These are phyloP conservation scores for Orestias chungarensis DNA, from an alignment of 2,797 vertebrate genomes.

Conservation along the genomic window DNA sequence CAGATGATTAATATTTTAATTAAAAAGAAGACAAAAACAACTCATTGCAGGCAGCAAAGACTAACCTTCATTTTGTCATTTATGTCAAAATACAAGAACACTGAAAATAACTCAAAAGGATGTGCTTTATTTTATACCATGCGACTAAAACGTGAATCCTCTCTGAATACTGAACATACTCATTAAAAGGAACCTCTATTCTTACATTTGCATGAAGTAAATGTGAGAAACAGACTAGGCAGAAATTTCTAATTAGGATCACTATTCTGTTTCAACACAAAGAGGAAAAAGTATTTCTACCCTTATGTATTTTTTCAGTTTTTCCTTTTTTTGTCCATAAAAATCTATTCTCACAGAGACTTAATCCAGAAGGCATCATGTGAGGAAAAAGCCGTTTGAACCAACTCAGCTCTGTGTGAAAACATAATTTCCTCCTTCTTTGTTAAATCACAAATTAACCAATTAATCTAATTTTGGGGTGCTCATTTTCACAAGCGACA, in stretches of 20 bases:
- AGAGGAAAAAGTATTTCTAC: not conserved
- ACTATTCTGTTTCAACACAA: not conserved
- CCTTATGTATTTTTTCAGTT: not conserved
- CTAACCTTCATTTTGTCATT: slow-evolving; percentile 31
- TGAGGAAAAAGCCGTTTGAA: not conserved
- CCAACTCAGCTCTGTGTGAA: not conserved
- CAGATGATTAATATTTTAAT: slow-evolving; percentile 34
- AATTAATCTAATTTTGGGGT: not conserved
- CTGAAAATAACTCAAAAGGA: slow-evolving; percentile 26
- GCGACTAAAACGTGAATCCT: slow-evolving; percentile 6
- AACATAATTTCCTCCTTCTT: no score
- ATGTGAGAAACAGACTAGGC: not conserved
- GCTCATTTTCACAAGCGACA: not conserved
- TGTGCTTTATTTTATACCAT: slow-evolving; percentile 33
- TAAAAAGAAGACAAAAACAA: slow-evolving; percentile 3
- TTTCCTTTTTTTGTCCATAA: not conserved
- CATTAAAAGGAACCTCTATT: slow-evolving; percentile 15
- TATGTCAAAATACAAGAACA: slow-evolving; percentile 17
- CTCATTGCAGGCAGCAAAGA: not conserved
- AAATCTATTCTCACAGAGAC: not conserved
- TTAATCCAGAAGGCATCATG: not conserved
- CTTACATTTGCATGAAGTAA: not conserved
- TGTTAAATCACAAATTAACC: not conserved
- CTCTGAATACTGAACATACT: slow-evolving; percentile 3
- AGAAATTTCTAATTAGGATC: not conserved